Base-by-base conservation (phyloP, 1,140 invertebrate genomes). In the Conopomorpha cramerella region DNA sequence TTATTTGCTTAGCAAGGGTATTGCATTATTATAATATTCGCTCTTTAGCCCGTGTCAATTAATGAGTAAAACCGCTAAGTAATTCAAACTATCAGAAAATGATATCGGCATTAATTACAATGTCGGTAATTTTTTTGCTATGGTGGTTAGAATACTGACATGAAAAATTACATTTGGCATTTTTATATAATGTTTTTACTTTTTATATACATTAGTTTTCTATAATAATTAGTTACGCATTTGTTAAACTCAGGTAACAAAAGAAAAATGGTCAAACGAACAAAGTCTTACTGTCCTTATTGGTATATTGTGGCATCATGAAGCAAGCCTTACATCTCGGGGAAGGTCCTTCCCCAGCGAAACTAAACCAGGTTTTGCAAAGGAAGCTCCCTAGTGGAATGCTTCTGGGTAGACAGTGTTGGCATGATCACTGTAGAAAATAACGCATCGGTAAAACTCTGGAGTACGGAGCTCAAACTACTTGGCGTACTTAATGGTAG, bases 381-480 rank as follows among this genome's bases (percentile, higher is more conserved):
- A 10, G 38, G 44, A 0, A 64, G 60, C 38, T 37, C 37, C 1
- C 36, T 72, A 0, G 51, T 72, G 0, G 50, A 60, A 8, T 70
- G 65, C 29, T 70, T 63, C 38, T 66, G 55, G 52, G 16, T 70
- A 0, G 32, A 39, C 1, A 48, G 52, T 3, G 16, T 45, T 0
- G 66, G 66, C 0, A 44, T 72, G 0, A n/a, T n/a, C n/a, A 64
- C 67, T 0, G 51, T 74, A 0, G 67, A 74, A 16, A 47, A 41
- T 10, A 72, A 68, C 29, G 67, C 59, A 0, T 57, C 53, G 0
- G 49, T 70, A 1, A 74, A 74, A 30, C 49, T 68, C 3, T 74
- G 67, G 67, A 47, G 53, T 12, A 25, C 41, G 3, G 41, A 55
- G 2, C 27, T 62, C 6, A 53, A 58, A 16, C 31, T 71, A 8